Percentiles rank a stretch among this genome's conserved stretches.
These are phyloP conservation scores for Sapajus apella DNA, from an alignment of 2,113 vertebrate species.

Conservation along the genomic window DNA sequence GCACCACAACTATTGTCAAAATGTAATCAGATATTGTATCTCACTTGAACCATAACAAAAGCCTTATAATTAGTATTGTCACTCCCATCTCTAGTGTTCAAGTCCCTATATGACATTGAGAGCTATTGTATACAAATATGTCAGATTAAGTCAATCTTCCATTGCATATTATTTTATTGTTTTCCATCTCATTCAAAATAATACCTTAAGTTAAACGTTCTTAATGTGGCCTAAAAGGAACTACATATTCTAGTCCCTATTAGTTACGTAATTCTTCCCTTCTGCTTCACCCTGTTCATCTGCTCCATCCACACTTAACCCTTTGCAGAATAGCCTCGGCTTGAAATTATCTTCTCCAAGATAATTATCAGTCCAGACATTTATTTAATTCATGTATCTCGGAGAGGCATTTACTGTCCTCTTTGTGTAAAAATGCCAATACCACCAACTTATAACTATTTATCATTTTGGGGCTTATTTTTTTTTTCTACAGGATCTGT, in stretches of 20 bases:
- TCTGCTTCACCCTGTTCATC: neutral
- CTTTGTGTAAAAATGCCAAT: neutral
- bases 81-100: neutral
- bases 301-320: neutral
- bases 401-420: neutral
- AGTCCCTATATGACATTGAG: neutral
- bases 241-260: neutral
- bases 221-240: neutral
- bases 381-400: neutral
- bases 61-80: neutral
- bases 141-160: neutral
- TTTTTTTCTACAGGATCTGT: neutral
- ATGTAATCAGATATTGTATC: neutral
- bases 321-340: neutral
- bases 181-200: neutral
- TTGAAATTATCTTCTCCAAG: neutral
- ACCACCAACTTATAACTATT: neutral
- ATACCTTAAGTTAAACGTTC: neutral
- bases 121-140: neutral
- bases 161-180: neutral
- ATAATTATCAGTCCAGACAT: neutral
- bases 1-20: neutral
- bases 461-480: neutral
- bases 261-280: neutral
- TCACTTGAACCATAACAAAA: neutral